phyloP scores from a whole-genome alignment of 2,888 invertebrate genomes.

The Apodemia duryi region DNA sequence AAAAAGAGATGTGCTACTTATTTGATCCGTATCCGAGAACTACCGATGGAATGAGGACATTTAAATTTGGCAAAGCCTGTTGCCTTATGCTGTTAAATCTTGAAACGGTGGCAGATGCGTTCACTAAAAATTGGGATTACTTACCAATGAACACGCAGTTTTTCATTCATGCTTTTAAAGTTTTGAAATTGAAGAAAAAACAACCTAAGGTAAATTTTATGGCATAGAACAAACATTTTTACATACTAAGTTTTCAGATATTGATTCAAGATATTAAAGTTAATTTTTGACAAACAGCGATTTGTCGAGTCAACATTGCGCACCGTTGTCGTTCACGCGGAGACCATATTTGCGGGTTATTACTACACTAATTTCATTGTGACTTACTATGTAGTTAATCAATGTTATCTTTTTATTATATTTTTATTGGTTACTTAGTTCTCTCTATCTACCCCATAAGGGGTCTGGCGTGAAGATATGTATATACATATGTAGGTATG shows the following conservation, averaged over 20 bases:
- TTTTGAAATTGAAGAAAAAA: conserved; percentile 72
- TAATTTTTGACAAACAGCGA: too few relatives aligned
- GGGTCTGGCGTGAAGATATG: too few relatives aligned
- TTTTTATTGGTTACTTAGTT: too few relatives aligned
- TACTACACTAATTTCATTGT: too few relatives aligned
- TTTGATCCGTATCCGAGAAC: conserved; percentile 84
- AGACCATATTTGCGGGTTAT: too few relatives aligned
- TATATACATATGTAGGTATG: too few relatives aligned
- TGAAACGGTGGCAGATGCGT: conserved; percentile 74
- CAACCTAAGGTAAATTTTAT: conserved; percentile 48
- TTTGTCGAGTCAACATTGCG: too few relatives aligned
- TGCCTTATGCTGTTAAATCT: conserved; percentile 81
- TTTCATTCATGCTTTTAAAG: conserved; percentile 80
- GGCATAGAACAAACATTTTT: conserved; percentile 21
- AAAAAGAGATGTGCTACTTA: conserved; percentile 81
- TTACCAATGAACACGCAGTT: conserved; percentile 68
- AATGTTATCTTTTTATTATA: too few relatives aligned
- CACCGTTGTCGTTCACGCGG: too few relatives aligned
- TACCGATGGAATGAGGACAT: conserved; percentile 71
- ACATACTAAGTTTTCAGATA: not conserved
- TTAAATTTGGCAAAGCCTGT: conserved; percentile 79
- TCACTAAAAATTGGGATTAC: conserved; percentile 76
- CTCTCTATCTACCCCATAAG: too few relatives aligned
- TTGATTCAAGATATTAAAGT: too few relatives aligned
- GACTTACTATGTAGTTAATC: too few relatives aligned